phyloP scores from a whole-genome alignment of 2,113 vertebrate species.

The Boleophthalmus pectinirostris region DNA sequence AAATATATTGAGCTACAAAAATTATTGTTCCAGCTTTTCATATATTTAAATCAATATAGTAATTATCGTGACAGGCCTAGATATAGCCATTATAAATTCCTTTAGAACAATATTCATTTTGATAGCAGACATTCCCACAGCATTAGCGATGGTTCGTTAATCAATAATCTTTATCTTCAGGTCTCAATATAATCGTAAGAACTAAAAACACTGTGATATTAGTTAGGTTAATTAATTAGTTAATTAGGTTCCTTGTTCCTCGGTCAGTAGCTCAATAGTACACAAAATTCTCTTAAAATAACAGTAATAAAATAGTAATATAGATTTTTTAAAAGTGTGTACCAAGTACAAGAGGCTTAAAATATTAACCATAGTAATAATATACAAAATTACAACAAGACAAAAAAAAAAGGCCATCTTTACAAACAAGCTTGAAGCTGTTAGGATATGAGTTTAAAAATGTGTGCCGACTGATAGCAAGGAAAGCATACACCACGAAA shows the following conservation, averaged over 20 bases:
- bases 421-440: not conserved
- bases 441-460: not conserved
- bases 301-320: not conserved
- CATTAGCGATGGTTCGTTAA: too few species aligned
- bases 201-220: too few species aligned
- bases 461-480: not conserved
- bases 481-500: not conserved
- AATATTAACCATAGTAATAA: not conserved
- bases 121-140: too few species aligned
- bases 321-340: not conserved
- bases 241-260: too few species aligned
- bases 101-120: too few species aligned
- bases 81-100: not conserved
- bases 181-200: too few species aligned
- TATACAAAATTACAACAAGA: not conserved
- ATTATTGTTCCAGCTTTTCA: too few species aligned
- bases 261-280: not conserved
- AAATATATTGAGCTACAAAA: too few species aligned
- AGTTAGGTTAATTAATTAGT: too few species aligned
- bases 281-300: not conserved
- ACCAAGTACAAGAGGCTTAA: not conserved
- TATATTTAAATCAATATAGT: too few species aligned
- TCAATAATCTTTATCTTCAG: too few species aligned
- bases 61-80: too few species aligned
- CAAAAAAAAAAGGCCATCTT: not conserved